Evolutionary conservation across 2,888 invertebrate genomes (phyloP), one percentile per base, ranked within the genome.

Genomic region (Stegana nigrithorax): DNA sequence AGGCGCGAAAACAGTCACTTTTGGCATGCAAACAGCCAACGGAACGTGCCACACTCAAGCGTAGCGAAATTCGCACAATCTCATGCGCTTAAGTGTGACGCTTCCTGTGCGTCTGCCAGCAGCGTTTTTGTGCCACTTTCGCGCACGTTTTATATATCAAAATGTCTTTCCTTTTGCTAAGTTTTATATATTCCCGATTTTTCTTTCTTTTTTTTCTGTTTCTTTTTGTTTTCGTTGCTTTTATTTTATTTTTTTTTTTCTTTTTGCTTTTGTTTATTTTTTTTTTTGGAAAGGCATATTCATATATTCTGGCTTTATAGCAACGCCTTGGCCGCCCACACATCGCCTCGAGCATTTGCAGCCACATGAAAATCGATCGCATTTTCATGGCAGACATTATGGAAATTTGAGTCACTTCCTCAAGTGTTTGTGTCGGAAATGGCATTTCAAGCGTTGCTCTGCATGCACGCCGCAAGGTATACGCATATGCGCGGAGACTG

Each of bases 301-400:
- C 53, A 36, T 55, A 55, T 21, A 55, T 55, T 55, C 42, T 26
- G 17, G 42, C 25, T 23, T 39, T 56, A 39, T 57, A 27, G 10
- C 8, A 4, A 26, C 14, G 26, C 6, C 42, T 4, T 25, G 4
- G n/a, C n/a, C 27, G 27, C 14, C 51, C 36, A 42, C 4, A 21
- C 8, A 21, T 19, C 21, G 53, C 53, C 36, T 36, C 12, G n/a
- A 26, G 53, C 32, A 36, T 55, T 55, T 60, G 56, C 51, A 50
- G 51, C n/a, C 65, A 67, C 68, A 70, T 66, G 68, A 74, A 80
- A 77, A 77, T 77, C 77, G 79, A 80, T 77, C 77, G 81, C 73
- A 78, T 80, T 77, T 77, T 80, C 72, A 78, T 77, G 75, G 79
- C 79, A 80, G 74, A 80, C 79, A 78, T 80, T 77, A 80, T 80